Evolutionary conservation across 1,140 invertebrate genomes (phyloP).

Genomic region (Drosophila orena): DNA sequence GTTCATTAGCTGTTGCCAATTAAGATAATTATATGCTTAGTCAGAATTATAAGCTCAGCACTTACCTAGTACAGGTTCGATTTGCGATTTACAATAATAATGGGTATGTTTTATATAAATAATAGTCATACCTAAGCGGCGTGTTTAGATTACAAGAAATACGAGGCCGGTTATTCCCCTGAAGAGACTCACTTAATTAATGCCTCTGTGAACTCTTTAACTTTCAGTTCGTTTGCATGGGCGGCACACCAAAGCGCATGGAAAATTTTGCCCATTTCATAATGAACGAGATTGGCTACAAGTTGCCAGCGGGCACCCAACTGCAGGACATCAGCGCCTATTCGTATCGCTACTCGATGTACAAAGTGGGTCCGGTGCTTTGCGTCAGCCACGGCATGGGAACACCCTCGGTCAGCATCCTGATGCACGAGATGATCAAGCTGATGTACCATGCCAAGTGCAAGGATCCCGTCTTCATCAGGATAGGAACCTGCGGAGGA

Average conservation of each 20-base stretch:
- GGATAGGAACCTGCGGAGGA: constrained; percentile 97
- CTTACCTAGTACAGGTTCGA: background rate
- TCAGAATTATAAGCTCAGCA: constrained; percentile 6
- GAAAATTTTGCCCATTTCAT: constrained; percentile 96
- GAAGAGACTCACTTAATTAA: background rate
- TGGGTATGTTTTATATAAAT: too few species aligned
- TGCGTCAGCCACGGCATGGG: constrained; percentile 95
- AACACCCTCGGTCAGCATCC: constrained; percentile 95
- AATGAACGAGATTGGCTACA: constrained; percentile 95
- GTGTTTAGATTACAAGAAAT: background rate
- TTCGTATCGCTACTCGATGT: constrained; percentile 98
- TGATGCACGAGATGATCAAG: constrained; percentile 97
- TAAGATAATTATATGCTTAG: constrained; percentile 20
- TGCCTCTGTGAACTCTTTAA: background rate
- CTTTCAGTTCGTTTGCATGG: constrained; percentile 97
- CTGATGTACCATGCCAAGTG: constrained; percentile 96
- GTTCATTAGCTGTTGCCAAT: constrained; percentile 12
- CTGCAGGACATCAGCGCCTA: constrained; percentile 95
- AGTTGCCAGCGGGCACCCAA: constrained; percentile 94
- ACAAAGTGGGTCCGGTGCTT: constrained; percentile 90
- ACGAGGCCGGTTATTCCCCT: background rate
- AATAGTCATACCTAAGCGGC: background rate
- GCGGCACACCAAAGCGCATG: constrained; percentile 97
- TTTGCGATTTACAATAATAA: background rate
- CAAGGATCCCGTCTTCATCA: constrained; percentile 94